Evolutionary conservation across 2,797 vertebrate genomes (phyloP), one percentile per base, ranked within the genome.

Genomic region (Ispidina picta): DNA sequence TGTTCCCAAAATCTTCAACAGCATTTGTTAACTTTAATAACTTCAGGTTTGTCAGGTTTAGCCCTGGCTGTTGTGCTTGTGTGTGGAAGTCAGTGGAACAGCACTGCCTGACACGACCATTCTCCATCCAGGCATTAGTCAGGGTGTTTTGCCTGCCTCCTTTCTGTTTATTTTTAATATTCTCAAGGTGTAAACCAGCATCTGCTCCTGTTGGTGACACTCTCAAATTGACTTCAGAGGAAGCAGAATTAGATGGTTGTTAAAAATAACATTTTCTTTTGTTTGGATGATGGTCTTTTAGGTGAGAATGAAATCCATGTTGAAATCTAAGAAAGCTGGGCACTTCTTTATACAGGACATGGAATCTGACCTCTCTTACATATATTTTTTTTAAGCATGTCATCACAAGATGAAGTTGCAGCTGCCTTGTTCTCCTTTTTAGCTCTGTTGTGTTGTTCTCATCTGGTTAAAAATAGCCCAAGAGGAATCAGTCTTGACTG

Each of bases 91-190:
- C 11, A 10, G 56, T 88, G 88, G 71, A 94, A 37, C 70, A 76
- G 64, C 44, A 31, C 5, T 0, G 58, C 49, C 8, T 65, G 76
- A 37, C 94, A 68, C 3, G 86, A 70, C 73, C 83, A 25, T 92
- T 75, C 71, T 91, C 68, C 2, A 0, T 21, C 18, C 74, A 10
- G 92, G 81, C 78, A 12, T 94, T 88, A 88, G 64, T 93, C 95
- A 88, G 68, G 19, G 21, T 88, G 83, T 93, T 94, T 94, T 88
- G 86, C 79, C 86, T 74, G 81, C 88, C 92, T 84, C 1, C 0
- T 10, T 77, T 94, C 86, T 94, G 92, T 95, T 96, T 96, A 81
- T 37, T 93, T 95, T 96, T 95, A 96, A 95, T 95, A 95, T 93
- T 92, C 87, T 58, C 26, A 33, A 76, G 71, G 77, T 91, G 73